phyloP scores from a whole-genome alignment of 2,888 invertebrate species.

The Machimus atricapillus region DNA sequence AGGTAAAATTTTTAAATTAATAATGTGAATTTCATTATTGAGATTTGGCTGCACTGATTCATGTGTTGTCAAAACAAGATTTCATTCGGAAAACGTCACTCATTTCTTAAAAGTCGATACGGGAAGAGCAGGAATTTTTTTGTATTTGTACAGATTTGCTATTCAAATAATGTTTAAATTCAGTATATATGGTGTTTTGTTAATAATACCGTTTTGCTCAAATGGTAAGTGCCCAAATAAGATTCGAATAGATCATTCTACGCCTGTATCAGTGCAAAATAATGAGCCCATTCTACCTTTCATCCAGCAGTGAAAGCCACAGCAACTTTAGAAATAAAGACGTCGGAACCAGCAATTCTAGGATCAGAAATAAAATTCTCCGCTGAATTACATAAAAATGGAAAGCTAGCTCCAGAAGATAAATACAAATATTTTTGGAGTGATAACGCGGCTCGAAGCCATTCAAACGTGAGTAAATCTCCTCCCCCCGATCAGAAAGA shows the following conservation, averaged over 20 bases:
- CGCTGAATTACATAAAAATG: constrained; percentile 54
- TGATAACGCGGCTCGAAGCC: constrained; percentile 64
- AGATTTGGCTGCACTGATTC: not conserved
- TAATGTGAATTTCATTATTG: not conserved
- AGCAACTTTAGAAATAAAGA: too few relatives aligned
- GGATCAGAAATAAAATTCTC: constrained; percentile 76
- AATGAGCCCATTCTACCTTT: not conserved
- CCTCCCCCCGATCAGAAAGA: not conserved
- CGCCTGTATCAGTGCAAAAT: not conserved
- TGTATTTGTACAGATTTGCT: constrained; percentile 8
- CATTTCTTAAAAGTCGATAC: constrained; percentile 17
- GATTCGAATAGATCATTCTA: not conserved
- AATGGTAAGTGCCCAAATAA: not conserved
- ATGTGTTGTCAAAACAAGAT: not conserved
- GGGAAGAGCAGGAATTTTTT: not conserved
- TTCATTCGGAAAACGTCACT: constrained; percentile 12
- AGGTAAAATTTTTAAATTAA: not conserved
- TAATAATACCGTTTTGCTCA: not conserved
- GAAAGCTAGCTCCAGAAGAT: constrained; percentile 56
- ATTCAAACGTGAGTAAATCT: constrained; percentile 50
- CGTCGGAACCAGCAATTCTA: constrained; percentile 49
- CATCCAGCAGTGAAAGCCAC: constrained; percentile 45
- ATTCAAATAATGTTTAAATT: constrained; percentile 28
- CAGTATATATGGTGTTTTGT: not conserved
- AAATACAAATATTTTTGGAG: constrained; percentile 67